Conservation (phyloP, 2,797 vertebrate genomes). For the Nyctibius grandis region DNA sequence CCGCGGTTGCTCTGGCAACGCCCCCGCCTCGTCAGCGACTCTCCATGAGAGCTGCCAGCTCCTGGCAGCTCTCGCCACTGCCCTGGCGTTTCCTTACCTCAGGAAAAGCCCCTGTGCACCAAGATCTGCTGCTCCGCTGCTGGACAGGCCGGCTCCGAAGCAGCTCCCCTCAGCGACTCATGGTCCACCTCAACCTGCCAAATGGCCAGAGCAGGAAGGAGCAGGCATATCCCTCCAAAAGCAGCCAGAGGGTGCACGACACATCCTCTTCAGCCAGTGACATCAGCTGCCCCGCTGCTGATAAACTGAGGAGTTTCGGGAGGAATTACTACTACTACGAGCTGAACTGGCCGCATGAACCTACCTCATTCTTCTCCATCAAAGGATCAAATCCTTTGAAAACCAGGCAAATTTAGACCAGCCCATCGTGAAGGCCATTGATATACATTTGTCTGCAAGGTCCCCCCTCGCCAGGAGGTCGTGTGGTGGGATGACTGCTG, state of each 20-base stretch:
- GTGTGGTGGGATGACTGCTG: constrained; percentile 71
- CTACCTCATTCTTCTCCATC: constrained; percentile 87
- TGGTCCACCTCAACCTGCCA: not conserved
- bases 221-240: not conserved
- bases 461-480: constrained; percentile 79
- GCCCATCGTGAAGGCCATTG: constrained; percentile 75
- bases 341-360: constrained; percentile 75
- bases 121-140: too few species aligned
- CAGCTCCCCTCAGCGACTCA: too few species aligned
- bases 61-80: too few species aligned
- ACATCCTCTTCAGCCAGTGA: not conserved
- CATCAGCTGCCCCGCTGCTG: not conserved
- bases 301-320: constrained; percentile 72
- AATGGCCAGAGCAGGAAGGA: constrained; percentile 61
- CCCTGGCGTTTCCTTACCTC: too few species aligned
- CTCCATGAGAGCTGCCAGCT: too few species aligned
- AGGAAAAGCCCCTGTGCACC: too few species aligned
- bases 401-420: constrained; percentile 89
- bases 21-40: too few species aligned
- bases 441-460: constrained; percentile 77
- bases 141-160: too few species aligned
- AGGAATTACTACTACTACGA: constrained; percentile 80
- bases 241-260: not conserved
- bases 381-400: constrained; percentile 95
- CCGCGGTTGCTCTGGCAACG: too few species aligned